A percentile compares a stretch with the other conserved stretches of the same genome.
These are phyloP conservation scores for Glomeris maerens DNA, from an alignment of 1,140 invertebrate species.

Conservation along the genomic window DNA sequence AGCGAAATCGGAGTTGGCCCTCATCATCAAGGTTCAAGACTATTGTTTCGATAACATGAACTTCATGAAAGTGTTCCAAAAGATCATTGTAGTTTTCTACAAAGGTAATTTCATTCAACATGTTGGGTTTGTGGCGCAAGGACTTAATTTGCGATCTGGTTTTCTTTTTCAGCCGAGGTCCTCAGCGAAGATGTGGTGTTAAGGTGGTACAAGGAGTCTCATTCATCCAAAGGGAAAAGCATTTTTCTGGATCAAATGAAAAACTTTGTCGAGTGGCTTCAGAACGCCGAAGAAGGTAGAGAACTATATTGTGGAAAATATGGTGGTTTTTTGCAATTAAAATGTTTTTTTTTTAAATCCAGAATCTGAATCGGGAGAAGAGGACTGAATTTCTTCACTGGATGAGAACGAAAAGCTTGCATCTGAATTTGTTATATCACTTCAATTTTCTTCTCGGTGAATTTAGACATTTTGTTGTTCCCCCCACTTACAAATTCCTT, in stretches of 20 bases:
- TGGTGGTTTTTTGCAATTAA: constrained; percentile 2
- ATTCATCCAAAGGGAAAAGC: constrained; percentile 86
- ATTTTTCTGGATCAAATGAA: constrained; percentile 96
- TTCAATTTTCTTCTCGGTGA: no score
- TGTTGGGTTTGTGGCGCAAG: neutral
- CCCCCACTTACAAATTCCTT: no score
- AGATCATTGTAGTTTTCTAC: constrained; percentile 90
- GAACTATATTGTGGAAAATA: neutral
- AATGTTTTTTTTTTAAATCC: constrained; percentile 13
- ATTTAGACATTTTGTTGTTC: no score
- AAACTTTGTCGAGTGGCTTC: constrained; percentile 90
- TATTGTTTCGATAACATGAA: constrained; percentile 98
- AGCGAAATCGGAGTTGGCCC: constrained; percentile 66
- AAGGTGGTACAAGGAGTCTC: constrained; percentile 85
- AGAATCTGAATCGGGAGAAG: constrained; percentile 22
- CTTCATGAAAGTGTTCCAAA: constrained; percentile 96
- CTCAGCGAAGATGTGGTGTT: constrained; percentile 81
- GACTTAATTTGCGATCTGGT: neutral
- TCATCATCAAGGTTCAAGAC: constrained; percentile 84
- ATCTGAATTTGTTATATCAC: no score
- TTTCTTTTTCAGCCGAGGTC: constrained; percentile 47
- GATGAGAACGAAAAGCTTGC: no score
- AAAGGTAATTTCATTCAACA: constrained; percentile 48
- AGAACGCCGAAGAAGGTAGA: constrained; percentile 80
- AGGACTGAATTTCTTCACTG: no score